Conservation (phyloP, 2,888 invertebrate genomes). For the Cheilosia soror region DNA sequence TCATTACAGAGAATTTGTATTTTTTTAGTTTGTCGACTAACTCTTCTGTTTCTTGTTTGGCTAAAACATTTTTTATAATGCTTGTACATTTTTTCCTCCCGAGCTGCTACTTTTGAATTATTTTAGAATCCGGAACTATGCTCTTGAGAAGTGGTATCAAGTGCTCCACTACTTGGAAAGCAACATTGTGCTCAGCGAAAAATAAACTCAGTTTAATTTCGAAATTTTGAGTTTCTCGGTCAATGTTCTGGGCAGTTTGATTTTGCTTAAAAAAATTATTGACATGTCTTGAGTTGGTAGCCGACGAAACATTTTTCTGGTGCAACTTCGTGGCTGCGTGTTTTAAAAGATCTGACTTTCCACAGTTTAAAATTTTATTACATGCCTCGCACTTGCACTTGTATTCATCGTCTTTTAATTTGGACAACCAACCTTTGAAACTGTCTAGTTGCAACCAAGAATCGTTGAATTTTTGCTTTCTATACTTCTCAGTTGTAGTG, state of each 20-base stretch:
- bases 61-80: slow-evolving; percentile 39
- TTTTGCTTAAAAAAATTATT: not conserved
- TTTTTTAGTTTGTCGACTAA: slow-evolving; percentile 3
- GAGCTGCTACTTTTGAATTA: slow-evolving; percentile 12
- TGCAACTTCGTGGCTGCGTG: slow-evolving; percentile 6
- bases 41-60: slow-evolving; percentile 18
- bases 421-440: too few species aligned
- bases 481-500: too few species aligned
- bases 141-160: slow-evolving; percentile 31
- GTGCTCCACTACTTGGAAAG: slow-evolving; percentile 31
- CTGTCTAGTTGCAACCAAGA: too few species aligned
- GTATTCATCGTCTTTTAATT: too few species aligned
- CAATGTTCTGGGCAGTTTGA: slow-evolving; percentile 17
- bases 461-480: too few species aligned
- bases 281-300: too few species aligned
- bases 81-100: slow-evolving; percentile 28
- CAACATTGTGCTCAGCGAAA: slow-evolving; percentile 39
- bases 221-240: slow-evolving; percentile 4
- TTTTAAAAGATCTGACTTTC: slow-evolving; percentile 17
- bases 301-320: slow-evolving; percentile 30
- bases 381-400: slow-evolving; percentile 47
- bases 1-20: slow-evolving; percentile 15
- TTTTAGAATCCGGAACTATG: slow-evolving; percentile 34
- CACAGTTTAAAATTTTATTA: not conserved
- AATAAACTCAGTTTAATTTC: not conserved